Base-by-base conservation (phyloP, 2,888 invertebrate species). In the Agonopterix alstromeriana region DNA sequence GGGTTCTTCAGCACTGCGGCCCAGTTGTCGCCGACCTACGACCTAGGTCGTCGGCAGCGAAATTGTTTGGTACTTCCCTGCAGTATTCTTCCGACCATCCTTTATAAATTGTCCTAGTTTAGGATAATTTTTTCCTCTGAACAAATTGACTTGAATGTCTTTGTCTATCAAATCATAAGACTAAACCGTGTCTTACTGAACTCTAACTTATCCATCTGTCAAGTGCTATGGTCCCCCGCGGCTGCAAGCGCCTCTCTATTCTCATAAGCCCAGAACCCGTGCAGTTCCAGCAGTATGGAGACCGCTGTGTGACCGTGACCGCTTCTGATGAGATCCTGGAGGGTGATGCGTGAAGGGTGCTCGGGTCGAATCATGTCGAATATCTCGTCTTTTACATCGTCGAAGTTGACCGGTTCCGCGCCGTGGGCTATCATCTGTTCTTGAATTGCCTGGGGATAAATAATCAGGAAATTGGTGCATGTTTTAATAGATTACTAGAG, bases 221-320 rank as follows among this genome's bases (percentile, higher is more conserved):
- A 67, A 51, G 68, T 57, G 47, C 52, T 67, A 91, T 94, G 77
- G 67, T 94, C 94, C 0, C 94, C 91, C 27, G 93, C 93, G 1
- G 92, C 91, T 0, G 93, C 92, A 60, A 94, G 86, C 0, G 93
- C 92, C 86, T 98, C 98, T 58, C 98, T 90, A 78, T 97, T 97
- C 89, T 98, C 98, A 72, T 98, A 97, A 0, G 95, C 95, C 97
- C 97, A 97, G 90, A 98, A 98, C 46, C 98, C 97, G 79, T 98
- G 97, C 65, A 98, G 93, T 83, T 99, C 98, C 58, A 97, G 94
- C 50, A 99, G 89, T 73, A 99, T 97, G 66, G 96, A 97, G 40
- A 98, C 93, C 52, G 98, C 95, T 0, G 97, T 97, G 67, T 97
- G 97, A 0, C 97, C 98, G 80, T 97, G 97, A 0, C 97, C 97